These are phyloP conservation scores for Sebastes minor DNA, from an alignment of 2,797 vertebrate genomes.

Conservation along the genomic window DNA sequence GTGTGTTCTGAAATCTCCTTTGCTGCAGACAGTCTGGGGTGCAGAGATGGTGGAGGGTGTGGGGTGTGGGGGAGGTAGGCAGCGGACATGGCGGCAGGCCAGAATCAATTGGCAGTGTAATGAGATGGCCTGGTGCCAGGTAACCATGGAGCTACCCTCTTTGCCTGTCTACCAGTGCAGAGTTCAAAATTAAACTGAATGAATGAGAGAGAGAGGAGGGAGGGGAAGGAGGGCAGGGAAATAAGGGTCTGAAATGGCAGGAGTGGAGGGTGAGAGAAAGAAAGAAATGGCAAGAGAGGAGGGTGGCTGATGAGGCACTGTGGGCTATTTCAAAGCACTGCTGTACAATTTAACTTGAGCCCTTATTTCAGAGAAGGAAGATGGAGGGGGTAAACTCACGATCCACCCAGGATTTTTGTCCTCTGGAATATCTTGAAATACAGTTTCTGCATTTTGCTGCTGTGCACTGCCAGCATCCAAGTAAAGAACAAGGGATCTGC, in stretches of 20 bases:
- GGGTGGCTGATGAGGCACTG: constrained; percentile 66
- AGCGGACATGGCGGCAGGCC: constrained; percentile 84
- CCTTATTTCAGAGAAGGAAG: constrained; percentile 53
- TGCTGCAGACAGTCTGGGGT: constrained; percentile 84
- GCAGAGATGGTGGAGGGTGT: constrained; percentile 68
- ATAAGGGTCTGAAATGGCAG: constrained; percentile 74
- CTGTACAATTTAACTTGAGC: constrained; percentile 68
- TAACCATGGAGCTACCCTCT: constrained; percentile 87
- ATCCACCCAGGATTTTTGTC: constrained; percentile 42
- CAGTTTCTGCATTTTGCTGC: constrained; percentile 42
- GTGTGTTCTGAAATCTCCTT: constrained; percentile 74
- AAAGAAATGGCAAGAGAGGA: constrained; percentile 66
- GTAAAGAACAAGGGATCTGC: constrained; percentile 41
- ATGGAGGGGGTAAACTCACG: constrained; percentile 40
- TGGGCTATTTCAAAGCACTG: constrained; percentile 59
- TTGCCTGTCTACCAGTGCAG: constrained; percentile 81
- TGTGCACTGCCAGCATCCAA: constrained; percentile 25
- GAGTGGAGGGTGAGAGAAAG: constrained; percentile 67
- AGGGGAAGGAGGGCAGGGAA: constrained; percentile 54
- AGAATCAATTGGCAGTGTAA: constrained; percentile 91
- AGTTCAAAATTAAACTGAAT: constrained; percentile 87
- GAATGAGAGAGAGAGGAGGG: constrained; percentile 71
- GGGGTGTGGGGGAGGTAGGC: constrained; percentile 53
- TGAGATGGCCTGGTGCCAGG: constrained; percentile 89
- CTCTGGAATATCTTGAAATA: constrained; percentile 39